phyloP scores from a whole-genome alignment of 2,888 invertebrate species.

The Microctonus aethiopoides region DNA sequence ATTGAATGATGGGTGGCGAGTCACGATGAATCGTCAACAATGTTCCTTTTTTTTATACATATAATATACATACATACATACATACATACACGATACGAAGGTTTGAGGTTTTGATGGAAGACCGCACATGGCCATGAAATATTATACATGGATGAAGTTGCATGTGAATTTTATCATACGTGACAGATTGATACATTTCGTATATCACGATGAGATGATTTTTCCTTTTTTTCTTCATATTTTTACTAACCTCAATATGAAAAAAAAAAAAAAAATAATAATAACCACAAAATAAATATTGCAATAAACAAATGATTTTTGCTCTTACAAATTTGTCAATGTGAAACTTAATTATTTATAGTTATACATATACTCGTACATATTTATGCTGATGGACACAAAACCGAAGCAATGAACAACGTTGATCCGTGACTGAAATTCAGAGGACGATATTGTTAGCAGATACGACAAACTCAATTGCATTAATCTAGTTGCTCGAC shows the following conservation, averaged over 20 bases:
- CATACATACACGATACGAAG: background rate
- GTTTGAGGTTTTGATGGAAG: background rate
- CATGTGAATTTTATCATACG: constrained; percentile 6
- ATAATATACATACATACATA: too few species aligned
- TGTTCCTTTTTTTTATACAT: background rate
- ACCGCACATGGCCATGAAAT: background rate
- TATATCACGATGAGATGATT: constrained; percentile 4
- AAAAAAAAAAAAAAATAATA: background rate
- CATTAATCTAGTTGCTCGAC: background rate
- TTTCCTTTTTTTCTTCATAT: background rate
- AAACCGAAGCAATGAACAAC: background rate
- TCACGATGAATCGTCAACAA: background rate
- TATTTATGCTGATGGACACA: background rate
- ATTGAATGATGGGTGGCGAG: background rate
- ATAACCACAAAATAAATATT: background rate
- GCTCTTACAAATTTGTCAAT: background rate
- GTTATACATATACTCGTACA: too few species aligned
- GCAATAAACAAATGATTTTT: background rate
- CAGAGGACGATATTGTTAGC: background rate
- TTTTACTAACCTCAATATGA: background rate
- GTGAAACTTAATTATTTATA: background rate
- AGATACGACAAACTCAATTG: background rate
- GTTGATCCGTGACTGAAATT: background rate
- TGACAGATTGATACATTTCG: constrained; percentile 15
- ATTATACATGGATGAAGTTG: background rate